These are phyloP conservation scores for Pogona vitticeps DNA, from an alignment of 2,113 vertebrate genomes.

Conservation along the genomic window DNA sequence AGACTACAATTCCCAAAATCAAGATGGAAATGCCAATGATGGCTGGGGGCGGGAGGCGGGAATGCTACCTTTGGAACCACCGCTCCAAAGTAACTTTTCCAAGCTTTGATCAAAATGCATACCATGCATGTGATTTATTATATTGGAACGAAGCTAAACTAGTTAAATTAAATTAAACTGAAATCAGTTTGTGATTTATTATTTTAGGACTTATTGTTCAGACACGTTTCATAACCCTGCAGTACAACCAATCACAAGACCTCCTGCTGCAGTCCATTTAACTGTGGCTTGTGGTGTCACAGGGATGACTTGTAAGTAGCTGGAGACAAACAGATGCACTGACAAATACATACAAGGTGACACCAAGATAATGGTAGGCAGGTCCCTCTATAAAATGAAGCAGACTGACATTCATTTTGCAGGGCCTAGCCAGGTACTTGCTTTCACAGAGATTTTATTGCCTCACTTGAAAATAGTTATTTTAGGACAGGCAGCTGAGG, in stretches of 20 bases:
- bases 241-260: conserved; percentile 8
- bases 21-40: no score
- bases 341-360: not conserved
- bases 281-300: not conserved
- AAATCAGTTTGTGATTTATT: conserved; percentile 40
- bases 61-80: no score
- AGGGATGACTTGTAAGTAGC: not conserved
- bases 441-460: not conserved
- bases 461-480: not conserved
- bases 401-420: not conserved
- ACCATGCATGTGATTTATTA: no score
- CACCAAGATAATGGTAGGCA: not conserved
- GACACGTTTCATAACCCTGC: conserved; percentile 25
- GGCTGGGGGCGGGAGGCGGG: no score
- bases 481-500: conserved; percentile 12
- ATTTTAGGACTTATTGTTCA: conserved; percentile 33
- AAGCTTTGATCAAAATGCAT: no score
- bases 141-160: no score
- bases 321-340: not conserved
- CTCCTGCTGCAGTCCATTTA: conserved; percentile 30
- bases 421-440: not conserved
- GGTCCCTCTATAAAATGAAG: not conserved
- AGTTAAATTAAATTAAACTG: no score
- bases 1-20: no score
- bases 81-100: no score